Conservation (phyloP, 2,888 invertebrate species). For the Drosophila recens region DNA sequence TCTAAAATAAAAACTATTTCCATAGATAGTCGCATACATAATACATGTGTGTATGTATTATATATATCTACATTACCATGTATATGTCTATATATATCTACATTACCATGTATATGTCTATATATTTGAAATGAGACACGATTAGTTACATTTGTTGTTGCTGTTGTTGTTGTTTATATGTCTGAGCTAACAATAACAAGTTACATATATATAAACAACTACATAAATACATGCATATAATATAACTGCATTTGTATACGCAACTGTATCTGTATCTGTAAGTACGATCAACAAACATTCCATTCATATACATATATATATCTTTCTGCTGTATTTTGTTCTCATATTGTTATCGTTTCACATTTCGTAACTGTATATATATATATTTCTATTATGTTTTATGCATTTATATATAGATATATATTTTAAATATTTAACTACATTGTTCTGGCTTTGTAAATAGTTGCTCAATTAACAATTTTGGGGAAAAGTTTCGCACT, state of each 20-base stretch:
- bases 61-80: constrained; percentile 1
- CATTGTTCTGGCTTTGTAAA: constrained; percentile 73
- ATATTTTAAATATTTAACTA: constrained; percentile 76
- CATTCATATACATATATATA: constrained; percentile 12
- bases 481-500: constrained; percentile 49
- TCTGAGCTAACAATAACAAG: constrained; percentile 73
- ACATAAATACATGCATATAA: constrained; percentile 49
- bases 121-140: constrained; percentile 20
- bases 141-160: constrained; percentile 54
- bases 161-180: constrained; percentile 37
- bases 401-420: constrained; percentile 41
- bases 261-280: constrained; percentile 6
- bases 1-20: constrained; percentile 77
- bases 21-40: constrained; percentile 30
- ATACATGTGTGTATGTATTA: neutral
- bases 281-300: constrained; percentile 62
- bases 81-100: neutral
- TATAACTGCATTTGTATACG: constrained; percentile 11
- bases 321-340: constrained; percentile 26
- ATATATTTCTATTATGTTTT: constrained; percentile 50
- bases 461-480: constrained; percentile 75
- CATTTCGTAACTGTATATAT: constrained; percentile 31
- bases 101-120: too few species aligned
- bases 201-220: constrained; percentile 75
- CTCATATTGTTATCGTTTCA: constrained; percentile 61